A percentile compares a stretch with the other conserved stretches of the same genome.
These are phyloP conservation scores for Epinephelus moara DNA, from an alignment of 2,113 vertebrate species.

Conservation along the genomic window DNA sequence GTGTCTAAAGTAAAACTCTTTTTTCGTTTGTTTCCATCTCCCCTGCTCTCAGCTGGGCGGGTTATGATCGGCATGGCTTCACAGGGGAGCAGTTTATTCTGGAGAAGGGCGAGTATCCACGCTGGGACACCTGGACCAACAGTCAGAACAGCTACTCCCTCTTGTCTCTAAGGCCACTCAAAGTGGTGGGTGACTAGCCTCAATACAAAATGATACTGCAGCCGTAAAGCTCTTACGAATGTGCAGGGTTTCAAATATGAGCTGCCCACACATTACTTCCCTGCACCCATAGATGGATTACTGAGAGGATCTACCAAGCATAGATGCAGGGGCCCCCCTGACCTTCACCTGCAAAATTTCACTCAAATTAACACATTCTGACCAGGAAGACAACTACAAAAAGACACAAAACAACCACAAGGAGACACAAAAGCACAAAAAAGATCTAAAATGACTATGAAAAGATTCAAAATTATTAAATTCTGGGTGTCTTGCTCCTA, in stretches of 20 bases:
- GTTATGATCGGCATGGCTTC: conserved; percentile 88
- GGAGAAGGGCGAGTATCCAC: conserved; percentile 93
- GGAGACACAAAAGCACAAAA: too few relatives aligned
- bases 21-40: background rate
- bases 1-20: background rate
- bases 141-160: conserved; percentile 90
- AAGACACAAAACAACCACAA: too few relatives aligned
- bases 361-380: too few relatives aligned
- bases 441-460: too few relatives aligned
- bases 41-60: conserved; percentile 87
- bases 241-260: background rate
- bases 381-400: too few relatives aligned
- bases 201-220: background rate
- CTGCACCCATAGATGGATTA: too few relatives aligned
- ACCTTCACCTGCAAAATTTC: too few relatives aligned
- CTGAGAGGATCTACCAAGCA: too few relatives aligned
- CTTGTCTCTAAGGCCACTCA: conserved; percentile 90
- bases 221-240: background rate
- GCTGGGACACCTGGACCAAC: conserved; percentile 95
- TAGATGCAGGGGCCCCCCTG: too few relatives aligned
- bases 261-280: background rate
- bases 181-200: conserved; percentile 84
- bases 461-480: too few relatives aligned
- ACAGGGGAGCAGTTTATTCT: conserved; percentile 92
- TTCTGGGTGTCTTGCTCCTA: too few relatives aligned